Conservation (phyloP, 2,797 vertebrate genomes). For the Phalanger gymnotis region DNA sequence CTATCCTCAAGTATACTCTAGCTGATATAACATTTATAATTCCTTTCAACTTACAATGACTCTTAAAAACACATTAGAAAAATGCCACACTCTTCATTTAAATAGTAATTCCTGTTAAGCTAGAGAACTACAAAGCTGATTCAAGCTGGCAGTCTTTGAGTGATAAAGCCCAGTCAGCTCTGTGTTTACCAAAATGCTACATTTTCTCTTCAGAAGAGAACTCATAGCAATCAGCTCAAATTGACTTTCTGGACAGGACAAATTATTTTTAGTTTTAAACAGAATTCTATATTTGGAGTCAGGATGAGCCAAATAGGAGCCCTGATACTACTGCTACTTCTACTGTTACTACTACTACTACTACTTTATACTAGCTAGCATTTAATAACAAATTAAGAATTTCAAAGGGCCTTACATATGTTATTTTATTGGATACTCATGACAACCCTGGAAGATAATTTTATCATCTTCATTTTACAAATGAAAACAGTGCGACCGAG, state of each 20-base stretch:
- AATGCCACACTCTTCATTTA: not conserved
- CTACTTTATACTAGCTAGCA: not conserved
- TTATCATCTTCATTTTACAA: not conserved
- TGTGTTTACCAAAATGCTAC: not conserved
- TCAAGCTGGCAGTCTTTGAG: not conserved
- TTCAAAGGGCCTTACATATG: not conserved
- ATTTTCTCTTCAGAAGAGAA: not conserved
- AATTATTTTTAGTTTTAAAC: not conserved
- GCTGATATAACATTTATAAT: not conserved
- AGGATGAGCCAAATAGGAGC: no score
- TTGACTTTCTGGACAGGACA: not conserved
- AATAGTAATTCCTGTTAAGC: not conserved
- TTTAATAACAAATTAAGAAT: not conserved
- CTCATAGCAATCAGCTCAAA: not conserved
- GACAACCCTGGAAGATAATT: not conserved
- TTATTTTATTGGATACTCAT: no score
- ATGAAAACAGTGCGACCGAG: not conserved
- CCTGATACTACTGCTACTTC: no score
- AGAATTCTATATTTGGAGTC: no score
- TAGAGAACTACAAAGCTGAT: not conserved
- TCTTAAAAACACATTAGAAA: not conserved
- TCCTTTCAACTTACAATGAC: not conserved
- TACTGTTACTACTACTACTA: no score
- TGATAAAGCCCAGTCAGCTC: not conserved
- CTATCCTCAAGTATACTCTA: not conserved